A percentile compares a stretch with the other conserved stretches of the same genome.
Evolutionary conservation across 1,140 invertebrate species (phyloP).

Genomic region (Drosophila busckii): DNA sequence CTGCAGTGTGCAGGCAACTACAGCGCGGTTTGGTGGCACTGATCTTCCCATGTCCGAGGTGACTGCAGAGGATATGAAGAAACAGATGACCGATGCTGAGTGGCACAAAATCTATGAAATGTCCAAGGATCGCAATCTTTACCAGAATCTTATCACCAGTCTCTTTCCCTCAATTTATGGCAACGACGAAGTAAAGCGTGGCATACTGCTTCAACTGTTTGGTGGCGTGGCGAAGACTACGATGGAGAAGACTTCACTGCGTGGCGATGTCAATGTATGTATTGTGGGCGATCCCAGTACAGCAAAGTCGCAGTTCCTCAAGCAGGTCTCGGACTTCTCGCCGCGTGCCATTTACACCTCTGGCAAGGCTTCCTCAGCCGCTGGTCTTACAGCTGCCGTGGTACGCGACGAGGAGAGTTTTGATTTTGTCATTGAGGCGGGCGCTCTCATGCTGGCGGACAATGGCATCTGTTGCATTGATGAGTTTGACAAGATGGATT

Average conservation of each 20-base stretch:
- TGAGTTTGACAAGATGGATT: constrained; percentile 99
- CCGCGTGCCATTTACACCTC: constrained; percentile 98
- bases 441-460: constrained; percentile 99
- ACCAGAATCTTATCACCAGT: constrained; percentile 93
- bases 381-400: constrained; percentile 98
- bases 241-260: constrained; percentile 89
- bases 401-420: constrained; percentile 98
- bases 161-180: constrained; percentile 99
- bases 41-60: constrained; percentile 89
- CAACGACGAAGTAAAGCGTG: constrained; percentile 98
- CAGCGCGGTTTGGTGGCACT: constrained; percentile 89
- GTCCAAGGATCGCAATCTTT: constrained; percentile 95
- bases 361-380: constrained; percentile 98
- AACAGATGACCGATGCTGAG: constrained; percentile 96
- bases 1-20: constrained; percentile 93
- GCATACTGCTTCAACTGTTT: constrained; percentile 97
- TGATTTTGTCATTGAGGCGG: constrained; percentile 99
- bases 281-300: constrained; percentile 99
- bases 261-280: constrained; percentile 99
- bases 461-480: constrained; percentile 99
- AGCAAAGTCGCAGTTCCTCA: constrained; percentile 98
- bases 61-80: constrained; percentile 94
- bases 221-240: constrained; percentile 98
- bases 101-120: constrained; percentile 98
- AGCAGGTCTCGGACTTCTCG: constrained; percentile 97